These are phyloP conservation scores for Gibbula magus DNA, from an alignment of 2,888 invertebrate genomes.

Conservation along the genomic window DNA sequence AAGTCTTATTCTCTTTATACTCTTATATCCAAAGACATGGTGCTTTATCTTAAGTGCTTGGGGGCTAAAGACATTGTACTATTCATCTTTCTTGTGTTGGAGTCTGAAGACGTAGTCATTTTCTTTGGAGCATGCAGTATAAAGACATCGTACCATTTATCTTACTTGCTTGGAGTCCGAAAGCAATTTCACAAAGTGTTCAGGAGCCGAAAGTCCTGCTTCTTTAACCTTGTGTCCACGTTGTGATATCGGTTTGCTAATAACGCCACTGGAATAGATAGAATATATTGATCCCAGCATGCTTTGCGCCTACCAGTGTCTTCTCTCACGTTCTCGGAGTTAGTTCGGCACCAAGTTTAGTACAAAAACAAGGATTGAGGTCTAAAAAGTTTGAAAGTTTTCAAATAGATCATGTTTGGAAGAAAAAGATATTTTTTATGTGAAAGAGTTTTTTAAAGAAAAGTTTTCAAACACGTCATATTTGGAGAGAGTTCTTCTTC, in stretches of 20 bases:
- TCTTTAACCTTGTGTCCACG: background rate
- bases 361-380: background rate
- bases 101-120: too few species aligned
- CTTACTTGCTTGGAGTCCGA: background rate
- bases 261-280: background rate
- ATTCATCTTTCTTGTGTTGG: too few species aligned
- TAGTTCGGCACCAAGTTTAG: too few species aligned
- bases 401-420: background rate
- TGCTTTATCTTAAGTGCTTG: too few species aligned
- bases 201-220: background rate
- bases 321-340: too few species aligned
- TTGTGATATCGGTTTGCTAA: background rate
- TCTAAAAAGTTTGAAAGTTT: conserved; percentile 6
- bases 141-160: background rate
- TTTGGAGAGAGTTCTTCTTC: background rate
- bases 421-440: background rate
- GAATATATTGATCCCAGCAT: background rate
- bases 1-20: too few species aligned
- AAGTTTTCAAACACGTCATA: background rate
- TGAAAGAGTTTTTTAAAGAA: background rate
- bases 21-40: too few species aligned
- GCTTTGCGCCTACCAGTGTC: too few species aligned
- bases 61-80: too few species aligned
- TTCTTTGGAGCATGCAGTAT: too few species aligned
- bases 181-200: background rate